Conservation (phyloP, 2,113 vertebrate genomes). For the Cryptotis parvus region DNA sequence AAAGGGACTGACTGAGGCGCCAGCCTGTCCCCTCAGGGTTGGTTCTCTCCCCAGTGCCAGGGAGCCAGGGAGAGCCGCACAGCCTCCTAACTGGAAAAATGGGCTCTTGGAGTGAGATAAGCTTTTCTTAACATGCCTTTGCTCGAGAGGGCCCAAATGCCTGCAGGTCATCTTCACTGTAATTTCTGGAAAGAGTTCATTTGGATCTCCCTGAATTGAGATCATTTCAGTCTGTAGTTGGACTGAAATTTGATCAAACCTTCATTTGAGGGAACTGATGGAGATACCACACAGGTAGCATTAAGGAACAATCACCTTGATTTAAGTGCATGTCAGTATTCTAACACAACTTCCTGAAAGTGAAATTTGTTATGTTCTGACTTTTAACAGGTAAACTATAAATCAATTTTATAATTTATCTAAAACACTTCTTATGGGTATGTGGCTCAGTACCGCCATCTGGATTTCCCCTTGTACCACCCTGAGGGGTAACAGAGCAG, state of each 20-base stretch:
- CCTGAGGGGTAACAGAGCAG: conserved; percentile 11
- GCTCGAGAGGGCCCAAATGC: background rate
- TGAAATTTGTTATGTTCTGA: conserved; percentile 80
- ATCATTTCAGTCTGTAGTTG: background rate
- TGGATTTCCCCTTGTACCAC: background rate
- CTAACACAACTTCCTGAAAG: conserved; percentile 81
- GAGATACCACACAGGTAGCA: conserved; percentile 4
- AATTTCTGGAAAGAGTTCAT: conserved; percentile 5
- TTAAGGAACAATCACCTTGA: conserved; percentile 65
- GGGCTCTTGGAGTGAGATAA: background rate
- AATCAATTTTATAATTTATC: conserved; percentile 89
- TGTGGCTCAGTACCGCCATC: background rate
- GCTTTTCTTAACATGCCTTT: background rate
- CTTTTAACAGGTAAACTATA: conserved; percentile 83
- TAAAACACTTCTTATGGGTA: conserved; percentile 48
- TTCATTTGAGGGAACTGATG: conserved; percentile 39
- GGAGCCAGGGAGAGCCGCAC: background rate
- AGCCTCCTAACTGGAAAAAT: background rate
- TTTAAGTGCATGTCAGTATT: conserved; percentile 89
- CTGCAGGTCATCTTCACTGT: background rate
- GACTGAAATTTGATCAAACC: background rate
- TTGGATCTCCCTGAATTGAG: background rate
- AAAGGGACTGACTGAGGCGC: background rate
- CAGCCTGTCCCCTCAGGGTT: background rate
- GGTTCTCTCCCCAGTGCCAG: background rate